Conservation (phyloP, 2,113 vertebrate species). For the Catharus minimus region DNA sequence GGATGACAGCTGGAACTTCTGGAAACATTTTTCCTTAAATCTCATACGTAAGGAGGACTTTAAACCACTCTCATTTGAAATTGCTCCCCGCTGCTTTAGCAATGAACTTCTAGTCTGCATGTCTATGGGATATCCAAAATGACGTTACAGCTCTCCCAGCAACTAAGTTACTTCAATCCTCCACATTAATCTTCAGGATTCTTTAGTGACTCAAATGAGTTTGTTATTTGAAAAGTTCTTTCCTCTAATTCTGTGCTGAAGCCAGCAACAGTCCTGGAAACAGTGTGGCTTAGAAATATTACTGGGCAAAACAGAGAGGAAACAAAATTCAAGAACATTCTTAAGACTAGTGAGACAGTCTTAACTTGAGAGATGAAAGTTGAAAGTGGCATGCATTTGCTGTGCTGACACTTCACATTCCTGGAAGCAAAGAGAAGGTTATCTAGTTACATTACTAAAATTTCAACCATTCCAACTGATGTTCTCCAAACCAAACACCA, state of each 20-base stretch:
- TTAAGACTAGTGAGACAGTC: background rate
- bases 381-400: background rate
- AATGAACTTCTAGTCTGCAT: background rate
- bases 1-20: background rate
- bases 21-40: background rate
- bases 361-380: background rate
- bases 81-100: background rate
- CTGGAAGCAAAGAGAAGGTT: background rate
- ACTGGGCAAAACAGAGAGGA: background rate
- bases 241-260: background rate
- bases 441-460: background rate
- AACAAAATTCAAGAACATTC: background rate
- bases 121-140: background rate
- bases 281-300: background rate
- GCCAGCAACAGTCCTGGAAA: background rate
- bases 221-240: background rate
- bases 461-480: background rate
- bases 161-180: background rate
- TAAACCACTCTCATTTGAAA: background rate
- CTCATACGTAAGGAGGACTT: background rate
- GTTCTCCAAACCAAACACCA: background rate
- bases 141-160: background rate
- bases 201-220: background rate
- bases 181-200: background rate
- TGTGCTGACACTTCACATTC: conserved; percentile 10